Evolutionary conservation across 2,113 vertebrate genomes (phyloP).

Genomic region (Synchiropus splendidus): DNA sequence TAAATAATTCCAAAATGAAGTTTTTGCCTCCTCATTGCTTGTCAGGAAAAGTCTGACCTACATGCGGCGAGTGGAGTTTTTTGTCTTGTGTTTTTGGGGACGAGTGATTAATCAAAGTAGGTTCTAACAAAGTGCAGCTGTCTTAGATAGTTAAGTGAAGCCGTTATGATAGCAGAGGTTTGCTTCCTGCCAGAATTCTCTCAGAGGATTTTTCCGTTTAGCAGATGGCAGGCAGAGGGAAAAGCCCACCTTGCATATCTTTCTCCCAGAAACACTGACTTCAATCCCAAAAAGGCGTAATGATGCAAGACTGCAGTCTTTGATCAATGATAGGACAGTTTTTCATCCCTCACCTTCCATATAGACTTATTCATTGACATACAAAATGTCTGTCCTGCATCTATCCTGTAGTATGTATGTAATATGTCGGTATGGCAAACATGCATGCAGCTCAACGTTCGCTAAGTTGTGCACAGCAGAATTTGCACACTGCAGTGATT

Average conservation of each 20-base stretch:
- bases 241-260: constrained; percentile 6
- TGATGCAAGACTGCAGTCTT: too few relatives aligned
- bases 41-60: constrained; percentile 56
- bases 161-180: constrained; percentile 31
- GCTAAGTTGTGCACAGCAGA: too few relatives aligned
- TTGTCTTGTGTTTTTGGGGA: too few relatives aligned
- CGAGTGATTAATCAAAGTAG: constrained; percentile 61
- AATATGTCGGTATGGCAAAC: too few relatives aligned
- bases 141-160: constrained; percentile 37
- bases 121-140: constrained; percentile 47
- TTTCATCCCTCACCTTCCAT: too few relatives aligned
- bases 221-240: constrained; percentile 24
- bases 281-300: neutral
- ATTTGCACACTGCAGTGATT: too few relatives aligned
- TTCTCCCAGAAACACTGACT: neutral
- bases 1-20: constrained; percentile 25
- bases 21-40: constrained; percentile 26
- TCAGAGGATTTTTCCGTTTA: too few relatives aligned
- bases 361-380: too few relatives aligned
- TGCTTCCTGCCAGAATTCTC: constrained; percentile 18
- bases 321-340: neutral
- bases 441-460: too few relatives aligned
- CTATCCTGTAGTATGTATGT: too few relatives aligned
- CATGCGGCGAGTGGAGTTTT: constrained; percentile 55
- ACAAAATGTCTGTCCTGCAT: too few relatives aligned